Evolutionary conservation across 2,888 invertebrate genomes (phyloP).

Genomic region (Eupithecia insigniata): DNA sequence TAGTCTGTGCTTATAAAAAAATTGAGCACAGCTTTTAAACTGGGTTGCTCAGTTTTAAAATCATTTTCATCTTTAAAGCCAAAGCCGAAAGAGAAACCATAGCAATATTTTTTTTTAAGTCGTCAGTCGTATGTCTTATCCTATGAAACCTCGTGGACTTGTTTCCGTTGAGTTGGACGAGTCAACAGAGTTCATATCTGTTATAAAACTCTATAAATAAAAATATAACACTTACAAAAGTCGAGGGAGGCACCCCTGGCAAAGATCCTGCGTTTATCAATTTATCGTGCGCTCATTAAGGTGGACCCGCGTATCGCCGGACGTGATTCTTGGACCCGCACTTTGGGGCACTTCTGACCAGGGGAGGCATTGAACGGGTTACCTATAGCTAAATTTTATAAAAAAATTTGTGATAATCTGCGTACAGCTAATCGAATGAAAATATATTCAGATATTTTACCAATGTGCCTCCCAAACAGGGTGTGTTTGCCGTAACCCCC

Average conservation of each 20-base stretch:
- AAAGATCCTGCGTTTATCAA: conserved; percentile 2
- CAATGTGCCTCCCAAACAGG: no score
- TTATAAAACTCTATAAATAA: no score
- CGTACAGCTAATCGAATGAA: no score
- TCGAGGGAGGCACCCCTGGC: background rate
- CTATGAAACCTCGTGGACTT: background rate
- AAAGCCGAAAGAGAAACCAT: background rate
- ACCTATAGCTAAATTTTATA: background rate
- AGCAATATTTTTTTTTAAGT: background rate
- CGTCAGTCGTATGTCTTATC: no score
- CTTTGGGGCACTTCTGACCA: background rate
- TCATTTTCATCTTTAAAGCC: background rate
- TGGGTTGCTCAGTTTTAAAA: background rate
- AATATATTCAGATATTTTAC: no score
- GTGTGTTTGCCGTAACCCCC: no score
- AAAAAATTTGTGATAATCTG: no score
- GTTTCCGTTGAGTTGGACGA: background rate
- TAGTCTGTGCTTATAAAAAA: no score
- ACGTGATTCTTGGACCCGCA: conserved; percentile 2
- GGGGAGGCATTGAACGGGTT: background rate
- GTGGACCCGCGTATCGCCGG: conserved; percentile 2
- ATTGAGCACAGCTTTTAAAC: background rate
- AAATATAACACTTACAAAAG: no score
- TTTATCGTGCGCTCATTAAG: background rate
- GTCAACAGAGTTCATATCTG: no score